A percentile compares a stretch with the other conserved stretches of the same genome.
Evolutionary conservation across 2,888 invertebrate genomes (phyloP).

Genomic region (Rotaria sp.): DNA sequence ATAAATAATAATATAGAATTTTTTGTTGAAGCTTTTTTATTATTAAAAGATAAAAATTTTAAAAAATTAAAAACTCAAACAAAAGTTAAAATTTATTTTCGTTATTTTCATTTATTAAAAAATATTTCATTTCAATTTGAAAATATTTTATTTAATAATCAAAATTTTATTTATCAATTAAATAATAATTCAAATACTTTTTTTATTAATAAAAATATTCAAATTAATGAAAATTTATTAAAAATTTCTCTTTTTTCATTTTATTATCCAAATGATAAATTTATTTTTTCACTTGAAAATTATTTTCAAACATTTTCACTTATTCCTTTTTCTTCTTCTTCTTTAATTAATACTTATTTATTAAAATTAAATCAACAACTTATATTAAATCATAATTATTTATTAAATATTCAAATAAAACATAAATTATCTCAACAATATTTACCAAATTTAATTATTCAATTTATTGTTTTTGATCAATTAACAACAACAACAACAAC

Average conservation of each 20-base stretch:
- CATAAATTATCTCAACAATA: slow-evolving; percentile 21
- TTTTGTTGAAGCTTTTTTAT: neutral
- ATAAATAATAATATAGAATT: neutral
- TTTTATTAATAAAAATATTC: neutral
- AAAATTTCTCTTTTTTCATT: neutral
- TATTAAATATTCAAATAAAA: neutral
- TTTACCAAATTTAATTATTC: neutral
- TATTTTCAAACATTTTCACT: neutral
- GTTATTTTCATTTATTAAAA: neutral
- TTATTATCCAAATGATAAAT: neutral
- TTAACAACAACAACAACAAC: neutral
- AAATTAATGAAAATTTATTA: neutral
- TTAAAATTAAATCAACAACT: neutral
- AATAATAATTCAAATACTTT: neutral
- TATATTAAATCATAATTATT: neutral
- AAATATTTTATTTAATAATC: neutral
- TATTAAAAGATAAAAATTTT: neutral
- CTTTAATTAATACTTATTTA: neutral
- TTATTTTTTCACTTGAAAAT: neutral
- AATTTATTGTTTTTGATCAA: slow-evolving; percentile 2
- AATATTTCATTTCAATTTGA: neutral
- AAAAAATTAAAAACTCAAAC: neutral
- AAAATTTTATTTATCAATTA: neutral
- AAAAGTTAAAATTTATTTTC: neutral
- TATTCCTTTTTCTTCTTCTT: neutral